These are phyloP conservation scores for Parnassius smintheus DNA, from an alignment of 2,888 invertebrate genomes.

Conservation along the genomic window DNA sequence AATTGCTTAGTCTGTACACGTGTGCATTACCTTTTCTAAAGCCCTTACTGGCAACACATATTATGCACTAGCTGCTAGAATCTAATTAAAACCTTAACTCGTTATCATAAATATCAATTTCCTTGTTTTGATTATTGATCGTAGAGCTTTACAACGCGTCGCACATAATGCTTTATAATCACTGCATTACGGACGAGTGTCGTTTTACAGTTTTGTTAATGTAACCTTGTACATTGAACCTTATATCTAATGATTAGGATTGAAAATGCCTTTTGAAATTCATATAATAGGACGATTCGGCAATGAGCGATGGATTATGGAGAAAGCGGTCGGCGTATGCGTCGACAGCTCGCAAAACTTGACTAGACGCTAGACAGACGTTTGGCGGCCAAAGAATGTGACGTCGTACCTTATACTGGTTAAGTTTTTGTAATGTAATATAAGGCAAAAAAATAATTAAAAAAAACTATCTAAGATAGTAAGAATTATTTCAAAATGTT, in stretches of 20 bases:
- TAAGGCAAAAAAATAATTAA: too few relatives aligned
- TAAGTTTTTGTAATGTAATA: too few relatives aligned
- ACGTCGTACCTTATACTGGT: neutral
- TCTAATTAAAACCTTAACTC: slow-evolving; percentile 7
- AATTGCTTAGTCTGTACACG: slow-evolving; percentile 27
- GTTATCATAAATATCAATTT: neutral
- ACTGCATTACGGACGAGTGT: neutral
- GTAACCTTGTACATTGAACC: slow-evolving; percentile 22
- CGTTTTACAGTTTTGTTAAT: neutral
- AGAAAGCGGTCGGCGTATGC: slow-evolving; percentile 47
- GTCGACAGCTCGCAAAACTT: slow-evolving; percentile 47
- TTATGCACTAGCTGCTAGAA: neutral
- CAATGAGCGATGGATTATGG: neutral
- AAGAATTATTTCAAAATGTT: too few relatives aligned
- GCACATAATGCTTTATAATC: neutral
- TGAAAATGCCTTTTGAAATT: slow-evolving; percentile 16
- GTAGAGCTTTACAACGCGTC: neutral
- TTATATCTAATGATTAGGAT: slow-evolving; percentile 20
- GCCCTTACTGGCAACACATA: neutral
- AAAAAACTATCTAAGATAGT: too few relatives aligned
- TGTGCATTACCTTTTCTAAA: slow-evolving; percentile 15
- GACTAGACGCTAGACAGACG: slow-evolving; percentile 68
- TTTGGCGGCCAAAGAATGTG: slow-evolving; percentile 34
- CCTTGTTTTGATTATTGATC: neutral
- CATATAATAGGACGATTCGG: neutral